A percentile compares a stretch with the other conserved stretches of the same genome.
These are phyloP conservation scores for Agapostemon virescens DNA, from an alignment of 2,888 invertebrate genomes.

Conservation along the genomic window DNA sequence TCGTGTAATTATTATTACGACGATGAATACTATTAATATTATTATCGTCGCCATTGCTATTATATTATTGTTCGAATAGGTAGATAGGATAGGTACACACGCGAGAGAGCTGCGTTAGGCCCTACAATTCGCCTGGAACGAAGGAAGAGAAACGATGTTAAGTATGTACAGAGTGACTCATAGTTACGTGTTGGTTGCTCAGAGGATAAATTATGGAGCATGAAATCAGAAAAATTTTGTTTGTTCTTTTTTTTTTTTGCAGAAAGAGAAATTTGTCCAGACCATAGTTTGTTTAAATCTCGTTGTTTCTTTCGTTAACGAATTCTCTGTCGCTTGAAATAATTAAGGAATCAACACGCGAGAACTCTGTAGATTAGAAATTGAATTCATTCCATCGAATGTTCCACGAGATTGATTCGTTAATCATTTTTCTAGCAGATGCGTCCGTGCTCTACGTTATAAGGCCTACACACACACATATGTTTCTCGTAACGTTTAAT, in stretches of 20 bases:
- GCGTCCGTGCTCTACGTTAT: no score
- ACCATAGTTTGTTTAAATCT: no score
- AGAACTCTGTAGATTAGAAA: background rate
- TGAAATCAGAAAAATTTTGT: background rate
- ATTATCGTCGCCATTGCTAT: conserved; percentile 59
- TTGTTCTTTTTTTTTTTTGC: no score
- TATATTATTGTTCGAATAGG: conserved; percentile 64
- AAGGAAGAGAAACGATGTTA: conserved; percentile 34
- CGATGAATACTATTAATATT: conserved; percentile 48
- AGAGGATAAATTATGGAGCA: background rate
- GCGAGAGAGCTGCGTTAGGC: conserved; percentile 40
- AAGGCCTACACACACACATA: background rate
- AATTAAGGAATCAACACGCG: background rate
- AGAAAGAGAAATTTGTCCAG: no score
- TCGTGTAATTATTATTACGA: conserved; percentile 58
- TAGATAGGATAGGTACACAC: conserved; percentile 42
- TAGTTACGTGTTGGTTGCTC: background rate
- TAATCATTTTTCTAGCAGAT: background rate
- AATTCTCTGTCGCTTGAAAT: background rate
- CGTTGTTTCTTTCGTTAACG: background rate
- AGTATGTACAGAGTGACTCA: conserved; percentile 24
- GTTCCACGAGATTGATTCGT: background rate
- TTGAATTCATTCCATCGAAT: conserved; percentile 12
- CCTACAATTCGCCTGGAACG: conserved; percentile 11
- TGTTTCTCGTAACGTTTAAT: background rate